Evolutionary conservation across 2,113 vertebrate genomes (phyloP).

Genomic region (Psettodes erumei): DNA sequence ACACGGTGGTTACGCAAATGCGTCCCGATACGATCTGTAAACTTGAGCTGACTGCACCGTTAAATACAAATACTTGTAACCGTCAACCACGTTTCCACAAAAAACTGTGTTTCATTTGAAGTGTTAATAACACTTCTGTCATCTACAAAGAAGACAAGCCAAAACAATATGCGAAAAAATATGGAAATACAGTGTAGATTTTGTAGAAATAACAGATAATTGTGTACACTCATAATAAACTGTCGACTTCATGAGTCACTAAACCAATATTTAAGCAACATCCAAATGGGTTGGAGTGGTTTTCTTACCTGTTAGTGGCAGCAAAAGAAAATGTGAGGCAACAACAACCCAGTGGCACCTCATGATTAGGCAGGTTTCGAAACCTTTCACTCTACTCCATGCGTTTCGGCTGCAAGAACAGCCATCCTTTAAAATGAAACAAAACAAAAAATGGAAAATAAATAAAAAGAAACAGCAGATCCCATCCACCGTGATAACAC

Average conservation of each 20-base stretch:
- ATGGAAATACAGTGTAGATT: background rate
- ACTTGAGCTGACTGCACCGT: slow-evolving; percentile 20
- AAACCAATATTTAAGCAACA: background rate
- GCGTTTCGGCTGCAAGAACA: slow-evolving; percentile 18
- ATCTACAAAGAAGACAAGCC: too few species aligned
- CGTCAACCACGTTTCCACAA: background rate
- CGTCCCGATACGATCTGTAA: slow-evolving; percentile 10
- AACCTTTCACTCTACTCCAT: slow-evolving; percentile 45
- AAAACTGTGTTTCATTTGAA: too few species aligned
- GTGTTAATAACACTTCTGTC: too few species aligned
- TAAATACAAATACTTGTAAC: slow-evolving; percentile 20
- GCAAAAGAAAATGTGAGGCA: slow-evolving; percentile 46
- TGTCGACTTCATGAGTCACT: background rate
- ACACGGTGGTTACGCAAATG: slow-evolving; percentile 61
- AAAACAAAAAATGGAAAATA: background rate
- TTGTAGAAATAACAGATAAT: too few species aligned
- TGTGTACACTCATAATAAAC: background rate
- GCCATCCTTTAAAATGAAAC: slow-evolving; percentile 32
- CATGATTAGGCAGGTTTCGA: slow-evolving; percentile 50
- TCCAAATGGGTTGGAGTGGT: too few species aligned
- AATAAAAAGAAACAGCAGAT: background rate
- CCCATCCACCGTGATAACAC: background rate
- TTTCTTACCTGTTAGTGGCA: slow-evolving; percentile 69
- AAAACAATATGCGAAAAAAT: too few species aligned
- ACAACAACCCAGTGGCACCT: slow-evolving; percentile 51